These are phyloP conservation scores for Agonopterix heracliana DNA, from an alignment of 2,888 invertebrate species.

Conservation along the genomic window DNA sequence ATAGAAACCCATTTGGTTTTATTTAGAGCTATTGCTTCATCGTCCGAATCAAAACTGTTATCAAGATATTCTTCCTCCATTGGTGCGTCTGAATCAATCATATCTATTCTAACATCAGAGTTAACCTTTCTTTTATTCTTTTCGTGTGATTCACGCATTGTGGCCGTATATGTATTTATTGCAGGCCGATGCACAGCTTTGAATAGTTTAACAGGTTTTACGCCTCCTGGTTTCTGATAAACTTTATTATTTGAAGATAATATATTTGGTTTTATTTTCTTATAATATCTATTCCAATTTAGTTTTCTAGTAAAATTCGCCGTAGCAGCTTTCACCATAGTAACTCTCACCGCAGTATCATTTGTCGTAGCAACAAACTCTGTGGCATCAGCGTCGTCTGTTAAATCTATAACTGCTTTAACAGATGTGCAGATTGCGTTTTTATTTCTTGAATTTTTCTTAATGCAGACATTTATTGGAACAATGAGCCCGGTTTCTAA, in stretches of 20 bases:
- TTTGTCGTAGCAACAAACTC: no score
- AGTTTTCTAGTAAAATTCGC: no score
- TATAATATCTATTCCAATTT: no score
- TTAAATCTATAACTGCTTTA: slow-evolving; percentile 43
- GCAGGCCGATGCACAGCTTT: slow-evolving; percentile 20
- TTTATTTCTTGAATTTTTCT: slow-evolving; percentile 22
- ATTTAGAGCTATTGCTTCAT: background rate
- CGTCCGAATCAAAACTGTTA: slow-evolving; percentile 15
- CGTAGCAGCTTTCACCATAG: no score
- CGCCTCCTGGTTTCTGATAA: background rate
- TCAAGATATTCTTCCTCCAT: slow-evolving; percentile 28
- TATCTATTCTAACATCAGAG: slow-evolving; percentile 24
- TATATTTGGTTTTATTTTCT: no score
- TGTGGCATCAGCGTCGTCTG: slow-evolving; percentile 32
- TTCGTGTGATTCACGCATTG: slow-evolving; percentile 5
- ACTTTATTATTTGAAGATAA: no score
- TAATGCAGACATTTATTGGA: slow-evolving; percentile 52
- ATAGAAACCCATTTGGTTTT: background rate
- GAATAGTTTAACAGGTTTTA: slow-evolving; percentile 34
- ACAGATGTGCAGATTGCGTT: background rate
- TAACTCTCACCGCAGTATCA: no score
- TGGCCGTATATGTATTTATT: slow-evolving; percentile 9
- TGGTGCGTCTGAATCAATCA: slow-evolving; percentile 29
- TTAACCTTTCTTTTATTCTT: slow-evolving; percentile 3
- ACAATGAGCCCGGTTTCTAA: slow-evolving; percentile 37